These are phyloP conservation scores for Arnoldichthys spilopterus DNA, from an alignment of 2,797 vertebrate species.

Conservation along the genomic window DNA sequence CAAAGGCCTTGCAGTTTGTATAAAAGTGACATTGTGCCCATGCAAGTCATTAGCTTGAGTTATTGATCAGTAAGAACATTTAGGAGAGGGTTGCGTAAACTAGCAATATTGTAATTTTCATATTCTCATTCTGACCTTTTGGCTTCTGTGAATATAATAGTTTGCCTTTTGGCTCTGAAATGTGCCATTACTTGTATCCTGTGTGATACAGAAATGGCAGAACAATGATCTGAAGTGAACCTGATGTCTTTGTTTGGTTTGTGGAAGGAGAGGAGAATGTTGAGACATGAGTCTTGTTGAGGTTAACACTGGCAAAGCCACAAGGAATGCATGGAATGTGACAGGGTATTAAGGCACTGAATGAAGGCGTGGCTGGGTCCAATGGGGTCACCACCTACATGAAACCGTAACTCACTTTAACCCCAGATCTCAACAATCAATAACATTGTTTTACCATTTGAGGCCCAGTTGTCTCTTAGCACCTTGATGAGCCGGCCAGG, in stretches of 20 bases:
- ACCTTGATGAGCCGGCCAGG: not conserved
- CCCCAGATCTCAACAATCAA: slow-evolving; percentile 35
- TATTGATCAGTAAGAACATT: slow-evolving; percentile 34
- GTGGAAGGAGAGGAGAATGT: slow-evolving; percentile 6
- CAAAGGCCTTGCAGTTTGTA: slow-evolving; percentile 33
- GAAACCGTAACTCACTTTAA: slow-evolving; percentile 48
- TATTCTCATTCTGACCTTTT: not conserved
- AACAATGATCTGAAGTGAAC: slow-evolving; percentile 16
- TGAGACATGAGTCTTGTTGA: slow-evolving; percentile 32
- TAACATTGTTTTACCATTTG: slow-evolving; percentile 7
- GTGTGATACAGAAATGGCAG: slow-evolving; percentile 3
- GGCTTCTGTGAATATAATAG: not conserved
- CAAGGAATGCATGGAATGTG: slow-evolving; percentile 58
- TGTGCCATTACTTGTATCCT: not conserved
- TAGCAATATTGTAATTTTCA: too few relatives aligned
- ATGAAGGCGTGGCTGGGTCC: slow-evolving; percentile 65
- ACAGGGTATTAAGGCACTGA: slow-evolving; percentile 55
- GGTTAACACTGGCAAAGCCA: slow-evolving; percentile 35
- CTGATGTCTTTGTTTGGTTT: slow-evolving; percentile 40
- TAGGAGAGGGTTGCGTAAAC: not conserved
- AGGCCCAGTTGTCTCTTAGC: not conserved
- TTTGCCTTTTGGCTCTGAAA: not conserved
- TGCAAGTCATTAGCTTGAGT: slow-evolving; percentile 23
- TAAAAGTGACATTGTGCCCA: not conserved
- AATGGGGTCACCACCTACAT: slow-evolving; percentile 58